These are phyloP conservation scores for Rhinogobius similis DNA, from an alignment of 2,113 vertebrate genomes.

Conservation along the genomic window DNA sequence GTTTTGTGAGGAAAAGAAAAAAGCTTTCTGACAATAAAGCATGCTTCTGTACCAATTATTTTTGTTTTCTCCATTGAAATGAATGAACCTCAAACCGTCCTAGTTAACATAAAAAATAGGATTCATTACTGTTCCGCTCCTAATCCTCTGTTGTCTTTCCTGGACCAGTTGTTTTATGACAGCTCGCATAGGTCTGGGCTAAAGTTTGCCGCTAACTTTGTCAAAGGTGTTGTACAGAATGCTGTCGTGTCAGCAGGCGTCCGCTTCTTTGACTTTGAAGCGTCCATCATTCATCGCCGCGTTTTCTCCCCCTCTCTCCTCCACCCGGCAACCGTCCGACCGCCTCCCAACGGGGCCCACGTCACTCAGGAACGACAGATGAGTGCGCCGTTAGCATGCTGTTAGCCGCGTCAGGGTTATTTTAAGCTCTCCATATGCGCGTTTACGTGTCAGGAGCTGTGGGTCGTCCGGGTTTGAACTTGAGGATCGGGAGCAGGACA, in stretches of 20 bases:
- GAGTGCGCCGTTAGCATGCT: background rate
- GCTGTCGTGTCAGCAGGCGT: constrained; percentile 23
- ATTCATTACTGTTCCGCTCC: too few relatives aligned
- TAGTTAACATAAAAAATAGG: too few relatives aligned
- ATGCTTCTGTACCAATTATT: too few relatives aligned
- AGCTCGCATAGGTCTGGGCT: background rate
- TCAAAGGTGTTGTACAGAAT: constrained; percentile 2
- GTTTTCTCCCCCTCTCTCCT: constrained; percentile 15
- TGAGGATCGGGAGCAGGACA: constrained; percentile 5
- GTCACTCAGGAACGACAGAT: constrained; percentile 33
- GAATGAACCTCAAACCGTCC: too few relatives aligned
- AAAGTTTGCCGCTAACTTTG: background rate
- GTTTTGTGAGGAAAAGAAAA: too few relatives aligned
- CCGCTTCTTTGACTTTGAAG: constrained; percentile 14
- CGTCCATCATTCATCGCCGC: constrained; percentile 33
- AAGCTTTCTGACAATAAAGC: too few relatives aligned
- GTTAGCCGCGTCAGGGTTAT: constrained; percentile 6
- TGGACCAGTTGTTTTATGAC: background rate
- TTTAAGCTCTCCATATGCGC: constrained; percentile 12
- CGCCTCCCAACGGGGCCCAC: constrained; percentile 15
- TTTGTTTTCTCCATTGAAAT: too few relatives aligned
- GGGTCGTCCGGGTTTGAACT: background rate
- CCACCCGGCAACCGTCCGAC: constrained; percentile 7
- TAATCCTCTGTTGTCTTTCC: background rate
- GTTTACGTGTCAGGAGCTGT: background rate